Conservation (phyloP, 2,888 invertebrate genomes). For the Cataglyphis cursor region DNA sequence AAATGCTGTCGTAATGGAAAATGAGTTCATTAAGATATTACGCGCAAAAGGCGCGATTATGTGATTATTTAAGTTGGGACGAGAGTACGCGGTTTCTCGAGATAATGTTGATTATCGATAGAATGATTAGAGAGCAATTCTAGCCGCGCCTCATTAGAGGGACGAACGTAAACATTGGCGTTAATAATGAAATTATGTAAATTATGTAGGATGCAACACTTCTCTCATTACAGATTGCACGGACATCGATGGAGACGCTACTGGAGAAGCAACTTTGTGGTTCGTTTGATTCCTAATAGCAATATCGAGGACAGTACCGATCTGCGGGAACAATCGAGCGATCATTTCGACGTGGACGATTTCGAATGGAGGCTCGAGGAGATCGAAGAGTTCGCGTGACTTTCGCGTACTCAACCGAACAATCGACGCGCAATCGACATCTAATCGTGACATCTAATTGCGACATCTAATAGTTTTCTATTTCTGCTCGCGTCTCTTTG, state of each 20-base stretch:
- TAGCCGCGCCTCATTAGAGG: background rate
- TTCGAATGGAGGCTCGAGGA: constrained; percentile 20
- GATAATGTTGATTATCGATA: background rate
- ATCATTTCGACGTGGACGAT: background rate
- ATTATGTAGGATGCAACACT: background rate
- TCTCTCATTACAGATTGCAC: constrained; percentile 79
- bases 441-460: background rate
- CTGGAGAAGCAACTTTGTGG: constrained; percentile 84
- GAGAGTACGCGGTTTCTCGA: background rate
- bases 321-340: background rate
- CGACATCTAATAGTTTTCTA: background rate
- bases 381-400: constrained; percentile 32
- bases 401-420: background rate
- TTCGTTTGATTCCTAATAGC: constrained; percentile 80
- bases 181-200: background rate
- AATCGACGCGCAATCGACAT: background rate
- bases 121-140: background rate
- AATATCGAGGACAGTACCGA: constrained; percentile 3
- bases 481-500: background rate
- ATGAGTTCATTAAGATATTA: constrained; percentile 44
- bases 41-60: background rate
- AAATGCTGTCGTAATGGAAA: constrained; percentile 29
- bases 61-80: background rate
- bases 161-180: background rate
- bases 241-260: constrained; percentile 84